phyloP scores from a whole-genome alignment of 35 echinoderm and acorn worm genomes.

The Lytechinus variegatus region DNA sequence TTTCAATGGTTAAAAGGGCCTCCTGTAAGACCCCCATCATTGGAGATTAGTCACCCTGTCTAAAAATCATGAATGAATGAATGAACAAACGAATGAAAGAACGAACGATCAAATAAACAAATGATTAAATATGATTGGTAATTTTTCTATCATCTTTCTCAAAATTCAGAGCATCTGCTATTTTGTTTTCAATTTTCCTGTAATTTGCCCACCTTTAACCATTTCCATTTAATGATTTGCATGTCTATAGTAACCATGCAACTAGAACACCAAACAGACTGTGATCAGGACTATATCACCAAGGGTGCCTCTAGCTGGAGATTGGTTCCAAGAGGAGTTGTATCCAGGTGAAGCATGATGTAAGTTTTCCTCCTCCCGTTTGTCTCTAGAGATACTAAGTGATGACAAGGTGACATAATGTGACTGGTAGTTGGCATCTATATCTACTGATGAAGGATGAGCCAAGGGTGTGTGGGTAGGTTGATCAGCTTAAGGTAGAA shows the following conservation, averaged over 20 bases:
- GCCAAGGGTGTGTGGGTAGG: background rate
- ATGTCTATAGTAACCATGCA: background rate
- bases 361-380: background rate
- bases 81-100: too few species aligned
- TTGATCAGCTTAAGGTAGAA: background rate
- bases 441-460: background rate
- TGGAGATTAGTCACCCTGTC: too few species aligned
- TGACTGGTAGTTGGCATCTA: background rate
- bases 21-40: too few species aligned
- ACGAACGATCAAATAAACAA: too few species aligned
- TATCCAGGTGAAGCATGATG: background rate
- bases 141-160: too few species aligned
- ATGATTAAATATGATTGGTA: too few species aligned
- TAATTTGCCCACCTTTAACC: background rate
- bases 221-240: background rate
- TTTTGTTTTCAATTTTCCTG: background rate
- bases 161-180: background rate
- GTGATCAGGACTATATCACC: background rate
- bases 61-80: too few species aligned
- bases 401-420: constrained; percentile 1
- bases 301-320: background rate
- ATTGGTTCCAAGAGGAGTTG: background rate
- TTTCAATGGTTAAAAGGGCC: too few species aligned
- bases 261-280: background rate
- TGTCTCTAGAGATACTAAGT: background rate